Evolutionary conservation across 2,797 vertebrate species (phyloP).

Genomic region (Sebastes hopkinsi): DNA sequence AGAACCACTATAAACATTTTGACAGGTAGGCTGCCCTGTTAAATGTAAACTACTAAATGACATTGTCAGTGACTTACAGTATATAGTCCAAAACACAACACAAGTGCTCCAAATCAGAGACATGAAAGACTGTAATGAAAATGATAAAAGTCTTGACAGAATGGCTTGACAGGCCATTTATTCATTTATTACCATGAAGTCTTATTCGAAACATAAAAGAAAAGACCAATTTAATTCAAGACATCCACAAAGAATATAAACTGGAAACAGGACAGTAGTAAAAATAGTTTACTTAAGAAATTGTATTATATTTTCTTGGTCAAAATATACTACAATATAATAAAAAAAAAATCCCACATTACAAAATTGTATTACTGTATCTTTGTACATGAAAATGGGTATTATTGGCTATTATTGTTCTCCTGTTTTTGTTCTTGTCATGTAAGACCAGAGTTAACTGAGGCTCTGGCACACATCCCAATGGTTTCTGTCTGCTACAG

Average conservation of each 20-base stretch:
- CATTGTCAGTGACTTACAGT: not conserved
- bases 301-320: not conserved
- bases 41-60: not conserved
- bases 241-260: not conserved
- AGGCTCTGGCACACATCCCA: constrained; percentile 4
- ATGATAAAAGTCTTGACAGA: not conserved
- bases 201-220: not conserved
- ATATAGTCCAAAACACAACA: not conserved
- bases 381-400: not conserved
- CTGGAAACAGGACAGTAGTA: not conserved
- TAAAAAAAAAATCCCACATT: not conserved
- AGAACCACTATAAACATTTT: not conserved
- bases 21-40: not conserved
- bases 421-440: not conserved
- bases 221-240: not conserved
- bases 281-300: not conserved
- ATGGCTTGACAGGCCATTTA: not conserved
- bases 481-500: not conserved
- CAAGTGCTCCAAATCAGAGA: not conserved
- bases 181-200: not conserved
- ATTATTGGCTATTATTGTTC: not conserved
- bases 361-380: no score
- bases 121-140: not conserved
- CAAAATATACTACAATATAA: not conserved
- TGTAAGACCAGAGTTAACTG: not conserved